Evolutionary conservation across 2,888 invertebrate genomes (phyloP).

Genomic region (Nudaria mundana): DNA sequence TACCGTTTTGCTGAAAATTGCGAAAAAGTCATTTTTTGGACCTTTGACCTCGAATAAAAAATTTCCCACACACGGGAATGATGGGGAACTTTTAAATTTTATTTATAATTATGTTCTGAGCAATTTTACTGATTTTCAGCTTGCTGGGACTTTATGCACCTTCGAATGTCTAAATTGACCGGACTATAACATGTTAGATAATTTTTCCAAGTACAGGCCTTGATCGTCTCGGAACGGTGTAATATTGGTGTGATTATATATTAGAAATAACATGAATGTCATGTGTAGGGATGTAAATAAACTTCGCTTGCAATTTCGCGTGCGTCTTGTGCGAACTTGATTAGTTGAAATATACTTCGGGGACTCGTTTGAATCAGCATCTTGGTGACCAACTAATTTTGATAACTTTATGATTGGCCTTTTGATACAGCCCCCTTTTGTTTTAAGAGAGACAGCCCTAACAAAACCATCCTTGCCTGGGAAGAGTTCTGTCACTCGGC

Average conservation of each 20-base stretch:
- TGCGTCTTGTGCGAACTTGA: background rate
- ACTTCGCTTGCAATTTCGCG: background rate
- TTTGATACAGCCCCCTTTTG: background rate
- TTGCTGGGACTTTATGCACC: no score
- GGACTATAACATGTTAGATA: background rate
- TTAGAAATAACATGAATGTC: background rate
- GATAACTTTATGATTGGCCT: background rate
- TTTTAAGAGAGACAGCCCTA: background rate
- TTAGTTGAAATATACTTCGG: background rate
- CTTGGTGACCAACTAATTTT: background rate
- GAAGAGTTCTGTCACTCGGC: background rate
- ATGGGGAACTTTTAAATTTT: no score
- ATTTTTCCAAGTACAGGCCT: background rate
- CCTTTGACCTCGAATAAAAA: no score
- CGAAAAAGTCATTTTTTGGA: no score
- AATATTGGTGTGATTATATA: background rate
- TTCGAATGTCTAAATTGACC: no score
- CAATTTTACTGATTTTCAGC: no score
- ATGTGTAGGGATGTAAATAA: background rate
- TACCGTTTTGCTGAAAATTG: no score
- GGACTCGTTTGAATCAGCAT: background rate
- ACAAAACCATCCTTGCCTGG: background rate
- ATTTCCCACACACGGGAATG: no score
- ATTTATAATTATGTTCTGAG: no score
- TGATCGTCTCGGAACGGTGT: background rate